Conservation (phyloP, 2,888 invertebrate genomes). For the Idaea aversata region DNA sequence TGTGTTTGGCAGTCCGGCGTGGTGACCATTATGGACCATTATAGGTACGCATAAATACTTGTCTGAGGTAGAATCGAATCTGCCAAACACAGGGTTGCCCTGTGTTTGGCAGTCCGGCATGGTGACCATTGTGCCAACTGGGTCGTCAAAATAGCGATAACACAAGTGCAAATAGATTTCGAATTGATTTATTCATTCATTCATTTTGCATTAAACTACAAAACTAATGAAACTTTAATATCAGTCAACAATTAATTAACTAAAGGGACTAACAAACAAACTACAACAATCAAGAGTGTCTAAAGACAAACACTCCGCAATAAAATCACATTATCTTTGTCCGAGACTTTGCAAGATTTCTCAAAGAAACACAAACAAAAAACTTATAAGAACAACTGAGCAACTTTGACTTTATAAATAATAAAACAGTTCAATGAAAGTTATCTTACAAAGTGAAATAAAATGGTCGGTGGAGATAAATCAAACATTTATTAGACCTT, state of each 20-base stretch:
- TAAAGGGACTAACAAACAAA: neutral
- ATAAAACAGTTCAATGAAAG: conserved; percentile 1
- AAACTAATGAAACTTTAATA: neutral
- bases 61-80: too few relatives aligned
- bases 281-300: conserved; percentile 1
- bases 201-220: neutral
- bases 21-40: too few relatives aligned
- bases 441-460: neutral
- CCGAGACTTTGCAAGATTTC: neutral
- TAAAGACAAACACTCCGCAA: neutral
- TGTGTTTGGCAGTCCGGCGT: too few relatives aligned
- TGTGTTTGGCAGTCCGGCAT: too few relatives aligned
- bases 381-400: conserved; percentile 1
- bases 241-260: neutral
- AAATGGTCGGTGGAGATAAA: neutral
- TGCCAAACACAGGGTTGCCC: too few relatives aligned
- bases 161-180: neutral
- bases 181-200: neutral
- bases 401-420: neutral
- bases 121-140: too few relatives aligned
- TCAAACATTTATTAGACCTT: conserved; percentile 1
- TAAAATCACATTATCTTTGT: neutral
- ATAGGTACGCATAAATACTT: too few relatives aligned
- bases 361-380: neutral
- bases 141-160: neutral